Base-by-base conservation (phyloP, 2,113 vertebrate genomes). In the Porphyrio hochstetteri region DNA sequence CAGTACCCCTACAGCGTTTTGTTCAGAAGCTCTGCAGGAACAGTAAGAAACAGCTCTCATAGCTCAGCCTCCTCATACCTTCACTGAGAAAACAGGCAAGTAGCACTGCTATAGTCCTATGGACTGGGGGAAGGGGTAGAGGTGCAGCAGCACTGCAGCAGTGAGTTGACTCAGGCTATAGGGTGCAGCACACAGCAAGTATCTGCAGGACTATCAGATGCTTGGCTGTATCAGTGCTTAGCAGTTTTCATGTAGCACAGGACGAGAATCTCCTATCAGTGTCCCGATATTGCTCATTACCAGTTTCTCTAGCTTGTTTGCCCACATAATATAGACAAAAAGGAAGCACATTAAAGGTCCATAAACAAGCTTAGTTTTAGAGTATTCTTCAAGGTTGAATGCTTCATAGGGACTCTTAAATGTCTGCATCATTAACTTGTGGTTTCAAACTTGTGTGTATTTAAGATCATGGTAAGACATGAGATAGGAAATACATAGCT, bases 211-310 rank as follows among this genome's bases (percentile, higher is more conserved):
- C 64, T 5, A 27, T 11, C 24, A 33, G 44, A 72, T 7, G 60
- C 64, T 8, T 53, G 24, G 12, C 44, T 53, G 2, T 3, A 5
- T 2, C 2, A 0, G 4, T 11, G 50, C 50, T 33, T 33, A 16
- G 13, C 35, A 65, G 35, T 33, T 31, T n/a, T 61, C 11, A 2
- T 4, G 2, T 2, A 59, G 46, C 40, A 59, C 48, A 36, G 36
- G 11, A 61, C 31, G n/a, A 81, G 14, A 67, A 42, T 3, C 16
- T 38, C 8, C 0, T 5, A 15, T 12, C 67, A 11, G 7, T 24
- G 9, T 31, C 76, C 38, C 16, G 42, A 29, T 15, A 36, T 2
- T 40, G 31, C 23, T 70, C 63, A 56, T 1, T 21, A 75, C 14
- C 35, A 57, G 13, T 4, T 52, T 20, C 40, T 70, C 31, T 18